phyloP scores from a whole-genome alignment of 2,888 invertebrate species.

The Ennomos erosarius region DNA sequence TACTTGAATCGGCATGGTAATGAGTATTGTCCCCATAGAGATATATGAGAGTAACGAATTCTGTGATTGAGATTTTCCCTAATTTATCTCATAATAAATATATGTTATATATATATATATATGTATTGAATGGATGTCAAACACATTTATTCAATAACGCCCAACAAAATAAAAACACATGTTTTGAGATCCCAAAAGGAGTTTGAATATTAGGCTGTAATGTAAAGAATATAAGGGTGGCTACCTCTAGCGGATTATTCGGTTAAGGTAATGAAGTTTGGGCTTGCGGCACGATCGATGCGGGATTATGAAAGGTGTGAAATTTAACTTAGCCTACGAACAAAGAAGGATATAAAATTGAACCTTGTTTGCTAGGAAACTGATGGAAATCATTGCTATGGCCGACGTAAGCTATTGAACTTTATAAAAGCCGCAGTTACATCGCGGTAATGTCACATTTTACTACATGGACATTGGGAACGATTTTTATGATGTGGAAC shows the following conservation, averaged over 20 bases:
- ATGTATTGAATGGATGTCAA: too few species aligned
- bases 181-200: not conserved
- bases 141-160: not conserved
- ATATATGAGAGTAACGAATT: too few species aligned
- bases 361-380: constrained; percentile 14
- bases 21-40: too few species aligned
- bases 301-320: constrained; percentile 44
- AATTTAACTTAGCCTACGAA: constrained; percentile 41
- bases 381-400: constrained; percentile 18
- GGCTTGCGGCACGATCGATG: constrained; percentile 48
- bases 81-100: not conserved
- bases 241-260: constrained; percentile 43
- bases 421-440: too few species aligned
- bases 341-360: constrained; percentile 17
- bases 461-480: too few species aligned
- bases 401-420: constrained; percentile 16
- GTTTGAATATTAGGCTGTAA: constrained; percentile 11
- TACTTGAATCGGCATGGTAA: too few species aligned
- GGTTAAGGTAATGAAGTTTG: constrained; percentile 59
- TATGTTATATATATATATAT: too few species aligned
- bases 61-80: not conserved
- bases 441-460: too few species aligned
- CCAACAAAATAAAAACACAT: not conserved
- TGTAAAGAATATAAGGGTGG: constrained; percentile 8
- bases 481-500: not conserved